These are phyloP conservation scores for Pempheris klunzingeri DNA, from an alignment of 2,797 vertebrate genomes.

Conservation along the genomic window DNA sequence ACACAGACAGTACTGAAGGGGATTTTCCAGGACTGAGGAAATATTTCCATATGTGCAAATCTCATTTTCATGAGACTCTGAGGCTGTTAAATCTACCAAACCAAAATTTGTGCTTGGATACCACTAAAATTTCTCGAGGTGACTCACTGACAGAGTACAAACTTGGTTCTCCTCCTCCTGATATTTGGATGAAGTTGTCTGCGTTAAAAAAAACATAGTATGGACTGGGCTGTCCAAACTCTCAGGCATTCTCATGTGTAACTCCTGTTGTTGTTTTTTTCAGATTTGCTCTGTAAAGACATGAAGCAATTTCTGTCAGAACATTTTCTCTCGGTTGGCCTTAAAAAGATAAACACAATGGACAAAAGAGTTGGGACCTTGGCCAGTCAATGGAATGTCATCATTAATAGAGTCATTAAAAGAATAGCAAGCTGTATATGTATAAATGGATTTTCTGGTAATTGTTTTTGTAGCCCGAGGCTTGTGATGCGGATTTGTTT, in stretches of 20 bases:
- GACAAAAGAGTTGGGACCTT: slow-evolving; percentile 50
- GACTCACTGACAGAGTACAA: slow-evolving; percentile 20
- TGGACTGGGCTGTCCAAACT: slow-evolving; percentile 18
- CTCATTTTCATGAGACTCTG: slow-evolving; percentile 35
- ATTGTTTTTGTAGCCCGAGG: slow-evolving; percentile 85
- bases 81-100: slow-evolving; percentile 20
- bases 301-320: slow-evolving; percentile 27
- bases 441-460: slow-evolving; percentile 86
- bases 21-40: not conserved
- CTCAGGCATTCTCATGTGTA: slow-evolving; percentile 23
- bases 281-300: slow-evolving; percentile 44
- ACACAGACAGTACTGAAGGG: not conserved
- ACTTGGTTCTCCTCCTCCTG: slow-evolving; percentile 16
- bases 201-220: slow-evolving; percentile 17
- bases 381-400: slow-evolving; percentile 74
- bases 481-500: slow-evolving; percentile 73
- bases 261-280: slow-evolving; percentile 42
- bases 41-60: slow-evolving; percentile 25
- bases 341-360: slow-evolving; percentile 44
- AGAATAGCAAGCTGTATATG: slow-evolving; percentile 75
- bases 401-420: slow-evolving; percentile 85
- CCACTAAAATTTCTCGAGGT: no score
- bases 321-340: slow-evolving; percentile 44
- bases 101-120: no score
- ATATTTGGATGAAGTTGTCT: slow-evolving; percentile 19